Conservation (phyloP, 2,888 invertebrate genomes). For the Orthonevra nobilis region DNA sequence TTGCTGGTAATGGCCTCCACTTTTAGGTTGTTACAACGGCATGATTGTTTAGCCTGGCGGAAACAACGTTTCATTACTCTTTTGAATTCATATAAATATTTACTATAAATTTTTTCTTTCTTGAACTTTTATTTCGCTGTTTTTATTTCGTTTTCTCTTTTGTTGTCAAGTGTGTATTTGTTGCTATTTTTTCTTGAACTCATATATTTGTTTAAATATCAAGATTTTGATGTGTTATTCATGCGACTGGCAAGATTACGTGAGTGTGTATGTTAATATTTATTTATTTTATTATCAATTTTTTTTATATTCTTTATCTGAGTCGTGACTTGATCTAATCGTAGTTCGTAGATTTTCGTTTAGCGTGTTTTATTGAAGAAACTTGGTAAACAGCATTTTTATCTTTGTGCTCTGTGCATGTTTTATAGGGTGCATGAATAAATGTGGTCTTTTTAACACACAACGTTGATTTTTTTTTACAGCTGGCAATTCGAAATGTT, state of each 20-base stretch:
- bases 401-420: no score
- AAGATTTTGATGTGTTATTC: no score
- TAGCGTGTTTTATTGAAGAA: no score
- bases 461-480: no score
- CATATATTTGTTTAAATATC: background rate
- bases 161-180: constrained; percentile 41
- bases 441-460: no score
- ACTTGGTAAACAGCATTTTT: no score
- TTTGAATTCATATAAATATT: no score
- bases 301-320: constrained; percentile 40
- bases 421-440: no score
- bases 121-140: constrained; percentile 4
- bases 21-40: constrained; percentile 39
- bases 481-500: no score
- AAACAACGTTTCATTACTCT: constrained; percentile 40
- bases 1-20: constrained; percentile 39
- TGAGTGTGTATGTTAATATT: constrained; percentile 41
- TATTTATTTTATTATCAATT: constrained; percentile 44
- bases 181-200: constrained; percentile 6
- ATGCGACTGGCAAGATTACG: constrained; percentile 11
- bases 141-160: constrained; percentile 13
- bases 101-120: constrained; percentile 7
- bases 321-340: constrained; percentile 64
- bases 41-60: constrained; percentile 35
- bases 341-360: no score